Percentiles rank a stretch among this genome's conserved stretches.
Conservation (phyloP, 2,113 vertebrate species). For the Paradoxurus hermaphroditus region DNA sequence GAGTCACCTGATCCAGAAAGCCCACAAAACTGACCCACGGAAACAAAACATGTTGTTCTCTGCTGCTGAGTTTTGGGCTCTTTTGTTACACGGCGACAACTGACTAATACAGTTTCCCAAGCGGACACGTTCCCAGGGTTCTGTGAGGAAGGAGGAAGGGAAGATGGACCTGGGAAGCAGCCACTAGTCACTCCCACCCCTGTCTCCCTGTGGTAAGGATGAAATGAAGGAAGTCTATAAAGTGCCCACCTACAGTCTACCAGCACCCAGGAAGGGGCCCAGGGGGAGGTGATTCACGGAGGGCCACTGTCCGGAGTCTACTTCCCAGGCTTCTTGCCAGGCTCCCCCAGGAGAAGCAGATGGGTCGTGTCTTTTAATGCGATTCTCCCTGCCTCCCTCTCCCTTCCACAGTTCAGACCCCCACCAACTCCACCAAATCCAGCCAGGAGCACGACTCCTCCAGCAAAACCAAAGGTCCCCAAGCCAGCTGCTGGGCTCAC, state of each 20-base stretch:
- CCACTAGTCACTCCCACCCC: neutral
- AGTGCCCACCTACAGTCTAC: neutral
- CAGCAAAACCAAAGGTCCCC: neutral
- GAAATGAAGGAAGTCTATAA: neutral
- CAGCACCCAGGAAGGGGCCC: neutral
- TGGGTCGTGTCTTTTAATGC: neutral
- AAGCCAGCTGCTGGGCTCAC: neutral
- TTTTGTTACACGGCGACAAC: neutral
- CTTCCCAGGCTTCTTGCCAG: neutral
- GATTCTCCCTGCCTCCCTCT: neutral
- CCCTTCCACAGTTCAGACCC: neutral
- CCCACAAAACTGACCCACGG: neutral
- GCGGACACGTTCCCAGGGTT: neutral
- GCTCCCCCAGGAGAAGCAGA: neutral
- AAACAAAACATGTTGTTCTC: neutral
- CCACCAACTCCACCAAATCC: neutral
- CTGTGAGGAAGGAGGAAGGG: neutral
- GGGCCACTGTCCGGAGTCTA: neutral
- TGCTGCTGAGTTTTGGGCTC: neutral
- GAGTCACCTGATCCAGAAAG: neutral
- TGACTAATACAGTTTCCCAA: neutral
- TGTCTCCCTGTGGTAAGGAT: neutral
- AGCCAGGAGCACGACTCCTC: neutral
- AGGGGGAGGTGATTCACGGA: neutral
- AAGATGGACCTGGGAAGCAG: neutral